phyloP scores from a whole-genome alignment of 2,888 invertebrate species.

The Apamea epomidion region DNA sequence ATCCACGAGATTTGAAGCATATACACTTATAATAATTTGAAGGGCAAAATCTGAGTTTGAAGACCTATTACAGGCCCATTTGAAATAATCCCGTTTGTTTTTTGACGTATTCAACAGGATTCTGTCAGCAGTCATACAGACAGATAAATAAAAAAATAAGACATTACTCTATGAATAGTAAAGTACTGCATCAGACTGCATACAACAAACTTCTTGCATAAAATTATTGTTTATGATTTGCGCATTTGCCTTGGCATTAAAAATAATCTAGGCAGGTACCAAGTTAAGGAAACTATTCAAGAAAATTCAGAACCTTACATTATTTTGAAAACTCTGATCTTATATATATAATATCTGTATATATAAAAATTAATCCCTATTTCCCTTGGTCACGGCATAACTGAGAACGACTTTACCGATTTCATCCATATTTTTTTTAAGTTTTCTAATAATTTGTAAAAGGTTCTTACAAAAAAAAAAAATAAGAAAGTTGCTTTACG shows the following conservation, averaged over 20 bases:
- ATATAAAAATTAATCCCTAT: too few species aligned
- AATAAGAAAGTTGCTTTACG: too few species aligned
- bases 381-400: too few species aligned
- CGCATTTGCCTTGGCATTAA: slow-evolving; percentile 21
- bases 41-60: background rate
- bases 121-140: background rate
- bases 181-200: background rate
- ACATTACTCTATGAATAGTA: slow-evolving; percentile 9
- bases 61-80: background rate
- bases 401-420: too few species aligned
- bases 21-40: too few species aligned
- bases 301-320: background rate
- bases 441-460: too few species aligned
- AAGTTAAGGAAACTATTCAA: background rate
- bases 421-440: too few species aligned
- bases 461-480: too few species aligned
- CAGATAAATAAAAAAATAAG: background rate
- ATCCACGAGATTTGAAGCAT: background rate
- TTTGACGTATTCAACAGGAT: background rate
- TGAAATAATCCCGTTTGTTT: background rate
- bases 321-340: background rate
- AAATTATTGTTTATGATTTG: slow-evolving; percentile 25
- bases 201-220: slow-evolving; percentile 28
- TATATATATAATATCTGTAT: background rate
- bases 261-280: background rate